A percentile compares a stretch with the other conserved stretches of the same genome.
Evolutionary conservation across 37 sponge, comb jelly and placozoan species (phyloP).

Genomic region (Oopsacas minuta): DNA sequence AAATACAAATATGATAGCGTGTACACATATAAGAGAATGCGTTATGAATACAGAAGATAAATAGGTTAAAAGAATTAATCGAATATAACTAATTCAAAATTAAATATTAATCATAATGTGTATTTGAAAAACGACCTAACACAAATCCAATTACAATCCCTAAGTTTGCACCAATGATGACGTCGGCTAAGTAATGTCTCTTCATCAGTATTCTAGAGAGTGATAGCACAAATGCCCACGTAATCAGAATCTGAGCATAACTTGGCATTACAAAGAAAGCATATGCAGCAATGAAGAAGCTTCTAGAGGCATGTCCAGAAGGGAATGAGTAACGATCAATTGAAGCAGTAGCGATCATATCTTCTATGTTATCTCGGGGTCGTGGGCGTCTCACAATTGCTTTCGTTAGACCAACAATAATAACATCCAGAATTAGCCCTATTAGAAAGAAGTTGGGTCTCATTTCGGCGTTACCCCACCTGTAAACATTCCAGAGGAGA

Average conservation of each 20-base stretch:
- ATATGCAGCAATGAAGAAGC: conserved; percentile 47
- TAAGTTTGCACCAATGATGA: conserved; percentile 30
- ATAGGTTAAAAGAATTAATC: too few species aligned
- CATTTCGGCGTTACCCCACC: neutral
- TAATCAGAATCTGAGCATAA: neutral
- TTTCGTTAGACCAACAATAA: conserved; percentile 57
- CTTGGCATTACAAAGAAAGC: conserved; percentile 45
- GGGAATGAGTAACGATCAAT: conserved; percentile 79
- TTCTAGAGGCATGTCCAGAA: conserved; percentile 77
- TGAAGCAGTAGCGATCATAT: conserved; percentile 39
- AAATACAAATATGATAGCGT: too few species aligned
- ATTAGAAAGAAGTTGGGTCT: conserved; percentile 31
- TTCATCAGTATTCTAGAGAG: conserved; percentile 54
- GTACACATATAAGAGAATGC: too few species aligned
- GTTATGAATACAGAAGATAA: too few species aligned
- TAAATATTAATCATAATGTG: too few species aligned
- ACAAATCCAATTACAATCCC: conserved; percentile 39
- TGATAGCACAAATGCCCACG: conserved; percentile 55
- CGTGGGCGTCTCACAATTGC: conserved; percentile 51
- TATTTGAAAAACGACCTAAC: neutral
- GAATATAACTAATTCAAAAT: too few species aligned
- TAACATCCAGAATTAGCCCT: conserved; percentile 42
- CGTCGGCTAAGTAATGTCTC: conserved; percentile 56
- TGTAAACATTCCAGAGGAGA: conserved; percentile 6
- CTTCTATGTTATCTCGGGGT: conserved; percentile 41